Conservation (phyloP, 2,888 invertebrate species). For the Drosophila neotestacea region DNA sequence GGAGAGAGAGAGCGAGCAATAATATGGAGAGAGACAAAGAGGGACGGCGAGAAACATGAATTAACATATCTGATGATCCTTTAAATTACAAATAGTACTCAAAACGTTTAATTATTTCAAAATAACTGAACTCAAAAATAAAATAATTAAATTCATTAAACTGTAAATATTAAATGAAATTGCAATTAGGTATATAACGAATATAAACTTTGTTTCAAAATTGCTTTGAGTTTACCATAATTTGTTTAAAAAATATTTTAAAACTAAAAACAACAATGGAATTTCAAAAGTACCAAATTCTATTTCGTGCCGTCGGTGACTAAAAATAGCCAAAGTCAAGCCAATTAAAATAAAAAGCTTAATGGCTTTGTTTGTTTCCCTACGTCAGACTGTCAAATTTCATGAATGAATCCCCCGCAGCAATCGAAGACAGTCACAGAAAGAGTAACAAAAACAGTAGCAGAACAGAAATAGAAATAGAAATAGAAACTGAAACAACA, state of each 20-base stretch:
- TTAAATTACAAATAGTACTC: constrained; percentile 5
- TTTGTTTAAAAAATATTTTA: not conserved
- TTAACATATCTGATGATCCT: constrained; percentile 17
- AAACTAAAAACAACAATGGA: constrained; percentile 10
- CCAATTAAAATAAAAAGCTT: constrained; percentile 75
- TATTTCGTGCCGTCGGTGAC: constrained; percentile 29
- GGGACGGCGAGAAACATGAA: not conserved
- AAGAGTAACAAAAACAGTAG: constrained; percentile 13
- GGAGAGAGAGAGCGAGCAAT: not conserved
- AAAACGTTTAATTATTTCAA: not conserved
- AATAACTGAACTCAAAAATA: not conserved
- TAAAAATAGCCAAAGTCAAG: constrained; percentile 58
- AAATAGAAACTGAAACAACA: constrained; percentile 11
- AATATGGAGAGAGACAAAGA: not conserved
- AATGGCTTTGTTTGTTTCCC: constrained; percentile 56
- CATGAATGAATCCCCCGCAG: constrained; percentile 69
- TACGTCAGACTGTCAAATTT: constrained; percentile 68
- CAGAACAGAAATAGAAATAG: constrained; percentile 45
- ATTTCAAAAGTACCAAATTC: constrained; percentile 14
- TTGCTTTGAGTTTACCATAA: too few species aligned
- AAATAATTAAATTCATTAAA: not conserved
- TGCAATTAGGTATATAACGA: too few species aligned
- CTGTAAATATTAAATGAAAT: not conserved
- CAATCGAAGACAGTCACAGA: constrained; percentile 55
- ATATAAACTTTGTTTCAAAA: too few species aligned